Evolutionary conservation across 2,113 vertebrate species (phyloP).

Genomic region (Lucifuga dentata): DNA sequence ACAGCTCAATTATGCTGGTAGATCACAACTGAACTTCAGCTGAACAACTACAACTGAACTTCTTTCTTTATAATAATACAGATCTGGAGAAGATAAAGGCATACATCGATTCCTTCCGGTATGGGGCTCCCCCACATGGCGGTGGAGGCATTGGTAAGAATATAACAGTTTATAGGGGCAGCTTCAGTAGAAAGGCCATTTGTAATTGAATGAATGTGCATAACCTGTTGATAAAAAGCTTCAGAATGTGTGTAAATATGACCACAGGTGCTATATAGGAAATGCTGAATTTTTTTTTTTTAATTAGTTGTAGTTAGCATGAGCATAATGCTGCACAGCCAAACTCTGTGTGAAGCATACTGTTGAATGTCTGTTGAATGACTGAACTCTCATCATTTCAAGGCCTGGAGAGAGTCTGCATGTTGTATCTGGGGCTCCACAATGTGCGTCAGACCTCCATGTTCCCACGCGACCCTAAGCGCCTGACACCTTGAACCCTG

Average conservation of each 20-base stretch:
- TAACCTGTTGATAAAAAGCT: too few species aligned
- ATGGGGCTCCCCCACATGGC: constrained; percentile 94
- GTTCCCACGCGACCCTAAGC: constrained; percentile 98
- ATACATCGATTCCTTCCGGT: constrained; percentile 98
- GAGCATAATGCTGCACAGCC: too few species aligned
- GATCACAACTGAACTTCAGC: too few species aligned
- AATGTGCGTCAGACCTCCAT: constrained; percentile 98
- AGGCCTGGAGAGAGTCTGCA: constrained; percentile 98
- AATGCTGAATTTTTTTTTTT: too few species aligned
- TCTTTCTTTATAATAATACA: constrained; percentile 55
- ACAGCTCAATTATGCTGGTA: too few species aligned
- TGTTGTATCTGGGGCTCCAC: constrained; percentile 96
- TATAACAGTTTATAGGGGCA: too few species aligned
- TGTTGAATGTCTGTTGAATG: background rate
- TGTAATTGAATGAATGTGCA: too few species aligned
- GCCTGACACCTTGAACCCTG: constrained; percentile 90
- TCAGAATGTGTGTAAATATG: too few species aligned
- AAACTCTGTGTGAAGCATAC: too few species aligned
- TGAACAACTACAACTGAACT: background rate
- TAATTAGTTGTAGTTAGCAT: too few species aligned
- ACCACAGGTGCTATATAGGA: too few species aligned
- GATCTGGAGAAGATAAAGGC: constrained; percentile 99
- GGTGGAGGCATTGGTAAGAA: constrained; percentile 96
- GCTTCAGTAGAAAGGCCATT: too few species aligned
- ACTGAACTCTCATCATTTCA: constrained; percentile 24